These are phyloP conservation scores for Callitettix versicolor DNA, from an alignment of 1,140 invertebrate species.

Conservation along the genomic window DNA sequence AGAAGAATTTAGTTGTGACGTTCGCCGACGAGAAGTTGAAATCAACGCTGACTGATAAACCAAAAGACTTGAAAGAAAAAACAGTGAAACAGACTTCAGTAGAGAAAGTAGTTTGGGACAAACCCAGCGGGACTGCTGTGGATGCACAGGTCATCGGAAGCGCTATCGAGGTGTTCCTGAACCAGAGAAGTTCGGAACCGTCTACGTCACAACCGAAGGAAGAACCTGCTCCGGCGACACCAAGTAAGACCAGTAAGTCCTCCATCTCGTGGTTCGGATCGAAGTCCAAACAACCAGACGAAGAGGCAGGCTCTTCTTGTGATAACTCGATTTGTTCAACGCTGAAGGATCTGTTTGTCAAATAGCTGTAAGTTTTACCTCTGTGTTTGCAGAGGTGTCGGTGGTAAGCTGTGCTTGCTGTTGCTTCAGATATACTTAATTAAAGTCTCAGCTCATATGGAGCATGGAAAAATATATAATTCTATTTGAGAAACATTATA, in stretches of 20 bases:
- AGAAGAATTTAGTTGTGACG: slow-evolving; percentile 23
- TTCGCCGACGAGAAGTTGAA: slow-evolving; percentile 32
- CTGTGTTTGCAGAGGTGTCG: no score
- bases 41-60: slow-evolving; percentile 4
- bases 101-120: slow-evolving; percentile 55
- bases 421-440: no score
- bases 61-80: slow-evolving; percentile 29
- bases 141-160: slow-evolving; percentile 65
- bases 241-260: slow-evolving; percentile 10
- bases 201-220: slow-evolving; percentile 40
- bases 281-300: slow-evolving; percentile 37
- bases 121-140: slow-evolving; percentile 56
- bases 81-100: slow-evolving; percentile 21
- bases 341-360: slow-evolving; percentile 71
- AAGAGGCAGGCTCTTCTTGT: slow-evolving; percentile 52
- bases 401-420: no score
- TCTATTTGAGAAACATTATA: no score
- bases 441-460: no score
- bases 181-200: slow-evolving; percentile 31
- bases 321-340: slow-evolving; percentile 66
- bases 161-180: slow-evolving; percentile 69
- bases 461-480: no score
- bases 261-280: slow-evolving; percentile 19
- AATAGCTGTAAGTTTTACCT: slow-evolving; percentile 43
- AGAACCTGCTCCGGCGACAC: background rate